Evolutionary conservation across 2,888 invertebrate species (phyloP), one percentile per base, ranked within the genome.

Genomic region (Agonum fuliginosum): DNA sequence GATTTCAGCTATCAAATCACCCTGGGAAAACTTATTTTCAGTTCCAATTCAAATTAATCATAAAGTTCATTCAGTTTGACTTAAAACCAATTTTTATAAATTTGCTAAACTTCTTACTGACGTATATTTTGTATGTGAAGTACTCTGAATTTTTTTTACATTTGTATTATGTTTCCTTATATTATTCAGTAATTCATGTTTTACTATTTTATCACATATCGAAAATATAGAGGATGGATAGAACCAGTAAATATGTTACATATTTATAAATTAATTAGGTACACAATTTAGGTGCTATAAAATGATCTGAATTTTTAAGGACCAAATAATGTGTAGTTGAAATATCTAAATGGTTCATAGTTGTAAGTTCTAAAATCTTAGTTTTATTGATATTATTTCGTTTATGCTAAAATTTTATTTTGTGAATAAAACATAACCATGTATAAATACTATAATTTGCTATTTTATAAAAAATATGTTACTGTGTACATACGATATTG

Each of bases 11-110:
- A 87, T 90, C 74, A 87, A 86, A 67, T 83, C 86, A 78, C 88
- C 89, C 0, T 90, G 90, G 90, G 88, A 90, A 80, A 85, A 87
- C 81, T 80, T 90, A 2, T 90, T 90, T 81, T 89, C 89, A 30
- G 87, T 90, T 77, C 88, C 89, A 34, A 83, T 89, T 14, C 86
- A 87, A 82, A 81, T 87, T 17, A 86, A 78, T 58, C 69, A 41
- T 54, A 77, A 77, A 70, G 77, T 67, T 6, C 67, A 67, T 37
- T 67, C 41, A 20, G 67, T 54, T 54, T 54, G 22, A 54, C 10
- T 22, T 51, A 3, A 54, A 12, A 24, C n/a, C 22, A 12, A 12
- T 22, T 20, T 22, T 12, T 48, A 20, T 48, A 48, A 20, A 48
- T 20, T 48, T 10, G 8, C 19, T 1, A 37, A 37, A 37, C 10